phyloP scores from a whole-genome alignment of 2,888 invertebrate genomes.

The Caenorhabditis sp. region DNA sequence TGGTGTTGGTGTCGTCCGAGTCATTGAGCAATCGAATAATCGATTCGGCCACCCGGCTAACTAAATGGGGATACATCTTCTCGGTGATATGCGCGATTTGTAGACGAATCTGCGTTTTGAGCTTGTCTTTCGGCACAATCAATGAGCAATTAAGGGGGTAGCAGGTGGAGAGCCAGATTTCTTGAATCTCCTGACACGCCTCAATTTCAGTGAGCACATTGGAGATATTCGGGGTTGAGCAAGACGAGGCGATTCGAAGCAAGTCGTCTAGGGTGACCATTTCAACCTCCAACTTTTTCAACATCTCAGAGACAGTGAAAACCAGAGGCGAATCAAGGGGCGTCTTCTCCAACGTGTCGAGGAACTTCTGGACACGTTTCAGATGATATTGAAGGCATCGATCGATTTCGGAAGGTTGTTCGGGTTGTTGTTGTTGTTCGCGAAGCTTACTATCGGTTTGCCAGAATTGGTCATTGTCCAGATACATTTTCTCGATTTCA shows the following conservation, averaged over 20 bases:
- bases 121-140: slow-evolving; percentile 58
- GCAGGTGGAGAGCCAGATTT: slow-evolving; percentile 66
- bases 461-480: slow-evolving; percentile 57
- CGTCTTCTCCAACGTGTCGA: slow-evolving; percentile 46
- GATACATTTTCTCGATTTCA: slow-evolving; percentile 53
- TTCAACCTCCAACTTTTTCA: slow-evolving; percentile 74
- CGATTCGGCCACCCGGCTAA: slow-evolving; percentile 52
- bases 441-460: slow-evolving; percentile 16
- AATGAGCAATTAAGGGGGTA: slow-evolving; percentile 55
- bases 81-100: slow-evolving; percentile 54
- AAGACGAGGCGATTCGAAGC: slow-evolving; percentile 71
- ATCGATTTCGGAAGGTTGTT: slow-evolving; percentile 55
- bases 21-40: slow-evolving; percentile 46
- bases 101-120: slow-evolving; percentile 45
- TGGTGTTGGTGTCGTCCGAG: slow-evolving; percentile 10
- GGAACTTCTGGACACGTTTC: slow-evolving; percentile 41
- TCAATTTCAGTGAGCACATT: slow-evolving; percentile 62
- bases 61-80: slow-evolving; percentile 52
- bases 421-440: slow-evolving; percentile 52
- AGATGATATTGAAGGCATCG: slow-evolving; percentile 65
- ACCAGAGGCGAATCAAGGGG: slow-evolving; percentile 73
- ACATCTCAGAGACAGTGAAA: slow-evolving; percentile 73
- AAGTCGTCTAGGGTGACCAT: slow-evolving; percentile 73
- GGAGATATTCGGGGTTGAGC: slow-evolving; percentile 62
- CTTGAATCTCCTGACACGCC: slow-evolving; percentile 61